These are phyloP conservation scores for Pungitius pungitius DNA, from an alignment of 2,113 vertebrate genomes.

Conservation along the genomic window DNA sequence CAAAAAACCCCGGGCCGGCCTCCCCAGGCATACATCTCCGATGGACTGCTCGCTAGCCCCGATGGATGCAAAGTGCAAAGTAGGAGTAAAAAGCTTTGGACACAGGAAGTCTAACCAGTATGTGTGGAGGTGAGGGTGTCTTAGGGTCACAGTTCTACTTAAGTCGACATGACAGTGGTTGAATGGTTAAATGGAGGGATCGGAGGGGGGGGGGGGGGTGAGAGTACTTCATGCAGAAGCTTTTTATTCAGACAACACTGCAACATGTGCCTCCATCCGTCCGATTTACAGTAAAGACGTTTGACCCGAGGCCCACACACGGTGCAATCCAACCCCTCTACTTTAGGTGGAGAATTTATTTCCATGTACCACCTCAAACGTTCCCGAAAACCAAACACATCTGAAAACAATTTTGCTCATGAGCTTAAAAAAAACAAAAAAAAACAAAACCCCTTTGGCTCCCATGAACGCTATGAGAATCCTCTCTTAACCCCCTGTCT, in stretches of 20 bases:
- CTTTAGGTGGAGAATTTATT: slow-evolving; percentile 59
- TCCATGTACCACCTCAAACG: slow-evolving; percentile 38
- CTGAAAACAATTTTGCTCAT: slow-evolving; percentile 42
- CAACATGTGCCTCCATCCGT: slow-evolving; percentile 25
- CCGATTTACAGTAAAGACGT: slow-evolving; percentile 31
- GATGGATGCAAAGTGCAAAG: slow-evolving; percentile 16
- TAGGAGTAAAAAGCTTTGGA: neutral
- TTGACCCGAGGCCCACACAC: slow-evolving; percentile 60
- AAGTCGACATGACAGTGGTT: neutral
- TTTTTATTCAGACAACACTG: slow-evolving; percentile 12
- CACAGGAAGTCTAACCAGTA: neutral
- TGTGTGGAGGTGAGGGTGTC: neutral
- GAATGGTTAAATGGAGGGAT: slow-evolving; percentile 1
- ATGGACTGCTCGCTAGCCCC: neutral
- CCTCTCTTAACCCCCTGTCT: too few species aligned
- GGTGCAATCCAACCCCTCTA: slow-evolving; percentile 41
- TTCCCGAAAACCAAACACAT: slow-evolving; percentile 34
- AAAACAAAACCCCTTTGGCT: too few species aligned
- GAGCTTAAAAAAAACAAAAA: slow-evolving; percentile 17
- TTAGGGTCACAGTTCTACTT: neutral
- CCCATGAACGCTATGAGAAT: neutral
- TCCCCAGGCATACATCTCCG: neutral
- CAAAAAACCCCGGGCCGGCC: slow-evolving; percentile 15
- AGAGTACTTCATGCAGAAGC: slow-evolving; percentile 5
- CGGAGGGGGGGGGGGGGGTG: neutral